Evolutionary conservation across 2,888 invertebrate species (phyloP).

Genomic region (Acrobasis repandana): DNA sequence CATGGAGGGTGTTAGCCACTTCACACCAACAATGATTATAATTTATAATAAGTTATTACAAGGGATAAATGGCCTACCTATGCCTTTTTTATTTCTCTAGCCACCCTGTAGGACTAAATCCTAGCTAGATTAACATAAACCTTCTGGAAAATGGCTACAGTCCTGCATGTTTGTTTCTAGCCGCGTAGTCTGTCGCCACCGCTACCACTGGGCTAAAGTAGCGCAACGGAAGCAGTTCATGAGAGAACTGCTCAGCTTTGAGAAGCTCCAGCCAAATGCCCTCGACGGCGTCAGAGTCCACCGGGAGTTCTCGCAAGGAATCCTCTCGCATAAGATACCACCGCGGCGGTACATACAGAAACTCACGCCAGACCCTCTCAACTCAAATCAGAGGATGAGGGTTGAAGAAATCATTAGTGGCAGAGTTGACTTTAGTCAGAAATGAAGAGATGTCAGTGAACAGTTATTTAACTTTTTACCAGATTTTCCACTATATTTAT

Average conservation of each 20-base stretch:
- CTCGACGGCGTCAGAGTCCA: conserved; percentile 85
- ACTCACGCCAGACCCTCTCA: conserved; percentile 67
- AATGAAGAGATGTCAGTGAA: conserved; percentile 36
- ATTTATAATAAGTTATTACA: too few relatives aligned
- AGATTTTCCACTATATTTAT: too few relatives aligned
- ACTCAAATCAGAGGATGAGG: conserved; percentile 64
- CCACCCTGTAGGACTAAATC: too few relatives aligned
- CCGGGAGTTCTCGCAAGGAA: conserved; percentile 84
- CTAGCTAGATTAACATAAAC: too few relatives aligned
- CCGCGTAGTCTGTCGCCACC: conserved; percentile 85
- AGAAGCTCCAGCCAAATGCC: conserved; percentile 84
- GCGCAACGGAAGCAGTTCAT: conserved; percentile 83
- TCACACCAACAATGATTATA: too few relatives aligned
- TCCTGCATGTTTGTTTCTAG: conserved; percentile 59
- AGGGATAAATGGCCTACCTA: too few relatives aligned
- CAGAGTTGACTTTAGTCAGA: conserved; percentile 54
- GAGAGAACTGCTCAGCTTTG: conserved; percentile 84
- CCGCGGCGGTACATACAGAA: conserved; percentile 70
- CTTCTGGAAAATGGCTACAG: too few relatives aligned
- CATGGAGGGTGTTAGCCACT: too few relatives aligned
- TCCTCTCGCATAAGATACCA: conserved; percentile 78
- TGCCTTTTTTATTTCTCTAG: too few relatives aligned
- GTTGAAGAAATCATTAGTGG: conserved; percentile 74
- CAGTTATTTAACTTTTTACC: too few relatives aligned
- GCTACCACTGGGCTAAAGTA: conserved; percentile 78